Evolutionary conservation across 1,140 invertebrate genomes (phyloP), one percentile per base, ranked within the genome.

Genomic region (Archivesica marissinica): DNA sequence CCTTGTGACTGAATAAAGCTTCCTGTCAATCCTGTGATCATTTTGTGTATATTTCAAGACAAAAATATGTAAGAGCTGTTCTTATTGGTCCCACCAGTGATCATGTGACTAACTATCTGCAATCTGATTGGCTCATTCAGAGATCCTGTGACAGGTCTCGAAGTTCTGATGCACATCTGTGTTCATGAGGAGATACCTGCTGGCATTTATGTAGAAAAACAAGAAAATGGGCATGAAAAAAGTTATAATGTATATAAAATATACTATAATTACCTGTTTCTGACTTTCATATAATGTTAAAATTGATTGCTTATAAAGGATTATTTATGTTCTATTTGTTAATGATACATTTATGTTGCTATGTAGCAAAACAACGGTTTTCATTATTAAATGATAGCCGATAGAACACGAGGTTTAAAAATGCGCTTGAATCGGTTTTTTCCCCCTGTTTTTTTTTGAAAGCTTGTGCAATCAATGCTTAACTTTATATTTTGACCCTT

Each of bases 21-120:
- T 83, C 80, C 80, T 83, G 80, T 83, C 52, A 75, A 75, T 83
- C 68, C 80, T 83, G 80, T 83, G 80, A 83, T 83, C 68, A 75
- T 83, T 83, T 64, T 75, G 50, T 59, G 38, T 75, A 64, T 64
- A 64, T 64, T 64, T 64, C 2, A 20, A 64, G 17, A 11, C 59
- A 64, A 13, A 9, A 64, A 13, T 44, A 50, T n/a, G 30, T 30
- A 41, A 30, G 41, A 52, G 68, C 44, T 38, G 64, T 64, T 25
- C 39, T 75, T 47, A 83, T 83, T 68, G 64, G 80, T 52, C 54
- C 66, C 64, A 54, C 61, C 80, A 74, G 80, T 83, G 80, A 83
- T 83, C 70, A 83, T 83, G 70, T 83, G 80, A 83, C 66, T 30
- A 47, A 75, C 33, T 13, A 39, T 35, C 70, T 74, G 47, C 38